These are phyloP conservation scores for Microplitis demolitor DNA, from an alignment of 1,140 invertebrate genomes.

Conservation along the genomic window DNA sequence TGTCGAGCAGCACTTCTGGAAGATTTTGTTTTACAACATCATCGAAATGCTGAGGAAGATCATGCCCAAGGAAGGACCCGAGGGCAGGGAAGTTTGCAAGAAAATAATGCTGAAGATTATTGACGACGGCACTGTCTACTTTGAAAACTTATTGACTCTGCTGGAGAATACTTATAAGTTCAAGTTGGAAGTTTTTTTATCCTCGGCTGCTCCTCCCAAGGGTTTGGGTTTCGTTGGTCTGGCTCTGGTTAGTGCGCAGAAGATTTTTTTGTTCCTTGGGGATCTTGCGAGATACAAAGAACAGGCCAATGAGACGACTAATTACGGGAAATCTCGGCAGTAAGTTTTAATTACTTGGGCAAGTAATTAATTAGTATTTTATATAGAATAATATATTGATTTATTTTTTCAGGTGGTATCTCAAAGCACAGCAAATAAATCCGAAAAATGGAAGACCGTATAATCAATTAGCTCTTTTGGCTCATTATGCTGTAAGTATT, in stretches of 20 bases:
- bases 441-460: constrained; percentile 95
- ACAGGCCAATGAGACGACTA: constrained; percentile 79
- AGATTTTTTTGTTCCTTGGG: constrained; percentile 86
- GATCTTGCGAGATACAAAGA: constrained; percentile 91
- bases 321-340: constrained; percentile 84
- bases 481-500: constrained; percentile 82
- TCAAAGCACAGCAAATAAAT: constrained; percentile 91
- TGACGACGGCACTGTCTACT: constrained; percentile 80
- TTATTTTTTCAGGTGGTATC: constrained; percentile 74
- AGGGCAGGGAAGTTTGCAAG: constrained; percentile 65
- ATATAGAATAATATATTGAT: no score
- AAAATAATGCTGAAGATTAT: constrained; percentile 74
- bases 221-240: constrained; percentile 73
- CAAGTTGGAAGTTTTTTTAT: constrained; percentile 67
- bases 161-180: constrained; percentile 78
- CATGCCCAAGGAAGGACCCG: constrained; percentile 62
- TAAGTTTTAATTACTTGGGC: constrained; percentile 52
- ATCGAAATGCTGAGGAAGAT: constrained; percentile 81
- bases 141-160: constrained; percentile 75
- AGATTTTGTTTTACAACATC: constrained; percentile 88
- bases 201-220: constrained; percentile 63
- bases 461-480: constrained; percentile 92
- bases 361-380: not conserved
- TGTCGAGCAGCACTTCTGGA: constrained; percentile 91
- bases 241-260: constrained; percentile 83